A percentile compares a stretch with the other conserved stretches of the same genome.
Conservation (phyloP, 2,113 vertebrate species). For the Apodemus sylvaticus region DNA sequence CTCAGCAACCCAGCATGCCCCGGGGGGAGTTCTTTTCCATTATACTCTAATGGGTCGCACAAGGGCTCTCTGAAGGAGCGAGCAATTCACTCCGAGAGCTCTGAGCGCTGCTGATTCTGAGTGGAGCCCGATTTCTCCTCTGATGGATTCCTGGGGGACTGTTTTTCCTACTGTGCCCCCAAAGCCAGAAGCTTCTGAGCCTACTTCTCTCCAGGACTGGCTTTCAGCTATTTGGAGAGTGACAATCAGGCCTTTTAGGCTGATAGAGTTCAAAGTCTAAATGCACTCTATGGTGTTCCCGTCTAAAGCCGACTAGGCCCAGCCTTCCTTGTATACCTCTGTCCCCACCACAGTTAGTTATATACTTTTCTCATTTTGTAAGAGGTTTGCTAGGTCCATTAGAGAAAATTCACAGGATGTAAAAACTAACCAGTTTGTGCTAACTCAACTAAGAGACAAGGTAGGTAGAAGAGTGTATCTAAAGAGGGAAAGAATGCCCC, state of each 20-base stretch:
- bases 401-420: background rate
- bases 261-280: background rate
- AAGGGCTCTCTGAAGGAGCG: background rate
- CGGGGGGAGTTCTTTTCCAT: conserved; percentile 43
- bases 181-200: background rate
- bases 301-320: background rate
- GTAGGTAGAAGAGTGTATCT: background rate
- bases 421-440: background rate
- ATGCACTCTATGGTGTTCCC: background rate
- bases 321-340: background rate
- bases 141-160: background rate
- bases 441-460: background rate
- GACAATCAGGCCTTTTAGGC: background rate
- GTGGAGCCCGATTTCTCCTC: conserved; percentile 58
- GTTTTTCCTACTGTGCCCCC: background rate
- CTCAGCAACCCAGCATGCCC: conserved; percentile 67
- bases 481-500: background rate
- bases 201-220: background rate
- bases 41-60: conserved; percentile 70
- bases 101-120: conserved; percentile 39
- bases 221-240: background rate
- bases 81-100: conserved; percentile 68
- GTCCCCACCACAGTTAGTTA: background rate
- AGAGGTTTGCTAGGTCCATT: background rate
- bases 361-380: background rate